Conservation (phyloP, 2,797 vertebrate genomes). For the Enteromius viviparus region DNA sequence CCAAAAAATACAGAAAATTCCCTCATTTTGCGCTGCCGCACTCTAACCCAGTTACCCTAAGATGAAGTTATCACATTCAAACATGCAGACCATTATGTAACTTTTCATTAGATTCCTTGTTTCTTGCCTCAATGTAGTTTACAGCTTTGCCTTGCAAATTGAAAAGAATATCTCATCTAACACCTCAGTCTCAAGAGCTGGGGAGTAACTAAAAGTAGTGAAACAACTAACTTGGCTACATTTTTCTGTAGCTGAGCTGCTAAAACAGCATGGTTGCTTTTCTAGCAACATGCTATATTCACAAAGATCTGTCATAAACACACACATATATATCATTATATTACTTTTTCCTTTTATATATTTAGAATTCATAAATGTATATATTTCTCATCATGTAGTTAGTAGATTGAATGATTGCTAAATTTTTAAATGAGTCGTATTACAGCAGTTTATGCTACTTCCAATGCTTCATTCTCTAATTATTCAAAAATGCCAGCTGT, state of each 20-base stretch:
- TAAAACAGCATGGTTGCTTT: not conserved
- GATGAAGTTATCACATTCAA: slow-evolving; percentile 23
- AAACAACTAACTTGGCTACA: not conserved
- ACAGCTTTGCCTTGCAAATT: slow-evolving; percentile 51
- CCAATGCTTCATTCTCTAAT: not conserved
- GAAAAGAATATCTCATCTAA: slow-evolving; percentile 46
- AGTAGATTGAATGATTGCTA: not conserved
- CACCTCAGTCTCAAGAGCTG: not conserved
- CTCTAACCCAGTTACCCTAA: slow-evolving; percentile 28
- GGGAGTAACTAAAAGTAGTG: not conserved
- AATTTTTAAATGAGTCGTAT: not conserved
- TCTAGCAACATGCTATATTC: not conserved
- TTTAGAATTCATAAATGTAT: not conserved
- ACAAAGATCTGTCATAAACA: not conserved
- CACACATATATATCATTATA: not conserved
- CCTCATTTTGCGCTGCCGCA: slow-evolving; percentile 1
- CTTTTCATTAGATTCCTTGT: slow-evolving; percentile 44
- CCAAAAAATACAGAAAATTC: not conserved
- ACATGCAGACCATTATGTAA: slow-evolving; percentile 42
- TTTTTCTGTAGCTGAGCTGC: not conserved
- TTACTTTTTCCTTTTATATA: not conserved
- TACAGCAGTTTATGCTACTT: not conserved
- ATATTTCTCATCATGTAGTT: not conserved
- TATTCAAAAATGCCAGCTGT: slow-evolving; percentile 12
- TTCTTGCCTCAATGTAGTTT: slow-evolving; percentile 26